Percentiles rank a stretch among this genome's conserved stretches.
Evolutionary conservation across 2,797 vertebrate genomes (phyloP).

Genomic region (Melanotaenia nigrans): DNA sequence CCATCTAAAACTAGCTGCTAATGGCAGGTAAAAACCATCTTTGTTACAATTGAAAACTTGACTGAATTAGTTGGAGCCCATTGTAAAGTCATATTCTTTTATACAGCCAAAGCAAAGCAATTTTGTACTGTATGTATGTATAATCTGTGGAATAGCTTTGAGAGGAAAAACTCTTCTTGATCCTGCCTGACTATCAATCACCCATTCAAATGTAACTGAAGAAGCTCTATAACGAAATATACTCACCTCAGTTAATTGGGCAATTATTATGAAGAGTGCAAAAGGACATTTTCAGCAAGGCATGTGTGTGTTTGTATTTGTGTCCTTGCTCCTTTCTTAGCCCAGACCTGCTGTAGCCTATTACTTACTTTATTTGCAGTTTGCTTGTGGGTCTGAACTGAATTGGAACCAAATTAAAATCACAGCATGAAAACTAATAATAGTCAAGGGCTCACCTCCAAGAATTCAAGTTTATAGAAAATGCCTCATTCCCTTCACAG

Average conservation of each 20-base stretch:
- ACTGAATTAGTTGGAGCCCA: slow-evolving; percentile 9
- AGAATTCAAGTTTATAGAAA: slow-evolving; percentile 53
- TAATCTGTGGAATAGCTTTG: not conserved
- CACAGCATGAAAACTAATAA: slow-evolving; percentile 64
- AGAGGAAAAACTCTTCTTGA: slow-evolving; percentile 1
- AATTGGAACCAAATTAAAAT: slow-evolving; percentile 72
- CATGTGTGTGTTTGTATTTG: slow-evolving; percentile 30
- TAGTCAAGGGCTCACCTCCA: slow-evolving; percentile 50
- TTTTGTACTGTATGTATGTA: not conserved
- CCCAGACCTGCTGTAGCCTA: slow-evolving; percentile 46
- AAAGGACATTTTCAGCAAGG: slow-evolving; percentile 33
- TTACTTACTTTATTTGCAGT: slow-evolving; percentile 59
- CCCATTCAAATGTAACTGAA: slow-evolving; percentile 19
- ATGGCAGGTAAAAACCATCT: not conserved
- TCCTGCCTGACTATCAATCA: slow-evolving; percentile 17
- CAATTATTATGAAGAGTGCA: slow-evolving; percentile 21
- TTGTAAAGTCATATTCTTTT: not conserved
- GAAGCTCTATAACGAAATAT: slow-evolving; percentile 17
- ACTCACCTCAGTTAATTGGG: slow-evolving; percentile 36
- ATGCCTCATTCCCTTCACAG: slow-evolving; percentile 45
- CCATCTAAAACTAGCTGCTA: slow-evolving; percentile 4
- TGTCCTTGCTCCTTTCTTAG: slow-evolving; percentile 43
- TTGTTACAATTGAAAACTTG: slow-evolving; percentile 18
- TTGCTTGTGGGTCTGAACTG: slow-evolving; percentile 66
- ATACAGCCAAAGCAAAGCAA: not conserved